Percentiles rank a stretch among this genome's conserved stretches.
Evolutionary conservation across 2,113 vertebrate species (phyloP).

Genomic region (Calyptomena viridis): DNA sequence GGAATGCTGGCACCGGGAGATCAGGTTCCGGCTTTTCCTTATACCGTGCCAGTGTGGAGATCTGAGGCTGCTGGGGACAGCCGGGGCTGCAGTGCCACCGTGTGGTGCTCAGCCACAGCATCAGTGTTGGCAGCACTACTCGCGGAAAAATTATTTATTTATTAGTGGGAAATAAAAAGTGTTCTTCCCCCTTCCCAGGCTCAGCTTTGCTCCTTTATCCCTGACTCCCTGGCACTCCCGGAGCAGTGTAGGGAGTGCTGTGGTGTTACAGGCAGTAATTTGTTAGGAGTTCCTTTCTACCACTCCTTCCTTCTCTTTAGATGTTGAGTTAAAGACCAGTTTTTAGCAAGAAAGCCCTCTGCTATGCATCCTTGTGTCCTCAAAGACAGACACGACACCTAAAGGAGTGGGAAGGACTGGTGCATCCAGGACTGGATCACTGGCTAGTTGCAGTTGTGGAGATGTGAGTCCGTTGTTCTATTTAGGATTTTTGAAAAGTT

Average conservation of each 20-base stretch:
- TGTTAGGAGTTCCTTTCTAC: neutral
- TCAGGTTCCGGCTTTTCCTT: neutral
- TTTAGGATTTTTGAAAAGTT: neutral
- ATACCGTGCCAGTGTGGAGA: rapidly evolving
- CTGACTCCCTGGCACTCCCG: neutral
- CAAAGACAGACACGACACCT: neutral
- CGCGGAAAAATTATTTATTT: rapidly evolving
- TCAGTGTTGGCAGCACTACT: rapidly evolving
- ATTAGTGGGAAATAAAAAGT: neutral
- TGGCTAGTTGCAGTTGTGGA: neutral
- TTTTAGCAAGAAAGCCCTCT: neutral
- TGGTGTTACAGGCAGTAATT: neutral
- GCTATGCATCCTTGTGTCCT: neutral
- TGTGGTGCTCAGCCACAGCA: constrained; percentile 4
- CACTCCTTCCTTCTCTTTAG: neutral
- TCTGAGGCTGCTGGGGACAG: neutral
- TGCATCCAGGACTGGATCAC: neutral
- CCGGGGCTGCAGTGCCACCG: constrained; percentile 46
- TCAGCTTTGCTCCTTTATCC: rapidly evolving
- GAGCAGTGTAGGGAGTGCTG: neutral
- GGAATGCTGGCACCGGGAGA: rapidly evolving
- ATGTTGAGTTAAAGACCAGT: neutral
- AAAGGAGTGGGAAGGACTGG: neutral
- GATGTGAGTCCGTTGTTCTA: neutral
- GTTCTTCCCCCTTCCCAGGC: neutral